Evolutionary conservation across 2,113 vertebrate genomes (phyloP).

Genomic region (Brachyistius frenatus): DNA sequence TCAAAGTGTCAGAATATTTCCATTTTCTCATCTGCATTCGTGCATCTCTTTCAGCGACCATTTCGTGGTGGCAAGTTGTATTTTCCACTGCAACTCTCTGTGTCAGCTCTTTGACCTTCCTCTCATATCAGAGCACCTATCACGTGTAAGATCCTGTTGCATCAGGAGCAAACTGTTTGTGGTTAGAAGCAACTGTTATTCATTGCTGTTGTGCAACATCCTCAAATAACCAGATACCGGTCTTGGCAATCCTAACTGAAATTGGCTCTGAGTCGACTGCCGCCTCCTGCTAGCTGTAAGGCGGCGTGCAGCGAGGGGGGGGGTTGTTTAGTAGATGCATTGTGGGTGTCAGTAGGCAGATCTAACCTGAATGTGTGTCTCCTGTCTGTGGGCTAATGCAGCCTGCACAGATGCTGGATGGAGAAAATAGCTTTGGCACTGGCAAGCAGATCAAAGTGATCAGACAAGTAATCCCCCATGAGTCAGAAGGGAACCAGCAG

Average conservation of each 20-base stretch:
- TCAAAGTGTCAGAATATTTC: conserved; percentile 28
- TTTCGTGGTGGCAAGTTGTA: not conserved
- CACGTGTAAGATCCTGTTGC: conserved; percentile 71
- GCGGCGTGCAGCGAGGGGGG: conserved; percentile 27
- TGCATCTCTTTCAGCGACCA: conserved; percentile 12
- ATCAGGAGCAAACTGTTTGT: conserved; percentile 78
- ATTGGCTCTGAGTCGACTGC: conserved; percentile 42
- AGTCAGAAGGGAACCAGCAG: conserved; percentile 75
- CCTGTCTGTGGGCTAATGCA: conserved; percentile 57
- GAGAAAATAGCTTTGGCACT: conserved; percentile 77
- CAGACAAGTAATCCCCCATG: conserved; percentile 82
- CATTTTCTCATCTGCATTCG: conserved; percentile 13
- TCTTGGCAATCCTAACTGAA: conserved; percentile 72
- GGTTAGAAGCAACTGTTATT: conserved; percentile 76
- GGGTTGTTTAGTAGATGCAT: conserved; percentile 49
- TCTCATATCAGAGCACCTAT: conserved; percentile 44
- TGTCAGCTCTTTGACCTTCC: conserved; percentile 33
- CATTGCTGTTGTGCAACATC: conserved; percentile 80
- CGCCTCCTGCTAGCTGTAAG: conserved; percentile 55
- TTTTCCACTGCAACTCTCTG: conserved; percentile 24
- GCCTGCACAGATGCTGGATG: conserved; percentile 43
- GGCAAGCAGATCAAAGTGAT: conserved; percentile 79
- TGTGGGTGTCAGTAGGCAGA: conserved; percentile 51
- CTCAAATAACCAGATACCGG: conserved; percentile 65
- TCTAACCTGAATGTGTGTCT: conserved; percentile 58